Percentiles rank a stretch among this genome's conserved stretches.
Evolutionary conservation across 37 sponge, comb jelly and placozoan species (phyloP).

Genomic region (Bolinopsis microptera): DNA sequence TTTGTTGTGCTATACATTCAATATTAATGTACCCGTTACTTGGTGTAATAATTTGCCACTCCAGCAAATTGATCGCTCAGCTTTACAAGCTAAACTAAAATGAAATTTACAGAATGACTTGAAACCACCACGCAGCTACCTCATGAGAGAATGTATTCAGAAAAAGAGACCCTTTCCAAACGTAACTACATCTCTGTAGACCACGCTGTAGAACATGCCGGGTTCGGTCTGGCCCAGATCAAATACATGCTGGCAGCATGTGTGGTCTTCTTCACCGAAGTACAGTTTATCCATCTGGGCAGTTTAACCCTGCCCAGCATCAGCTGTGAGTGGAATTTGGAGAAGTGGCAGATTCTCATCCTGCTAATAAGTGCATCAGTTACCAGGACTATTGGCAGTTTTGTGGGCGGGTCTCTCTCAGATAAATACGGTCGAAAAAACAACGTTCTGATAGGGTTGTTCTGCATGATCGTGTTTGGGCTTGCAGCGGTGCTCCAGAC

Average conservation of each 20-base stretch:
- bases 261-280: constrained; percentile 3
- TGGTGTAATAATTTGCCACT: too few relatives aligned
- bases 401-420: background rate
- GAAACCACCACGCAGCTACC: too few relatives aligned
- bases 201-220: background rate
- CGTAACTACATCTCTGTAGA: background rate
- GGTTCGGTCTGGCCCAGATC: constrained; percentile 22
- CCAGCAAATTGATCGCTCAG: too few relatives aligned
- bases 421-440: background rate
- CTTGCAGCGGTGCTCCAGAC: background rate
- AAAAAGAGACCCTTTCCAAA: background rate
- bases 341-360: background rate
- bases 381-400: background rate
- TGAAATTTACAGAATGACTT: too few relatives aligned
- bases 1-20: too few relatives aligned
- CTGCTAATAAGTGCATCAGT: background rate
- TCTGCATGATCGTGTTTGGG: constrained; percentile 22
- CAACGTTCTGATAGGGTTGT: background rate
- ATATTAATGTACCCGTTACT: too few relatives aligned
- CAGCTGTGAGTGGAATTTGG: constrained; percentile 24
- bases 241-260: background rate
- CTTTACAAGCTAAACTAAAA: too few relatives aligned
- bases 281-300: background rate
- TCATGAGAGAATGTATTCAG: background rate
- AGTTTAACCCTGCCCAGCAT: constrained; percentile 18